Evolutionary conservation across 1,140 invertebrate species (phyloP).

Genomic region (Lordiphosa clarofinis): DNA sequence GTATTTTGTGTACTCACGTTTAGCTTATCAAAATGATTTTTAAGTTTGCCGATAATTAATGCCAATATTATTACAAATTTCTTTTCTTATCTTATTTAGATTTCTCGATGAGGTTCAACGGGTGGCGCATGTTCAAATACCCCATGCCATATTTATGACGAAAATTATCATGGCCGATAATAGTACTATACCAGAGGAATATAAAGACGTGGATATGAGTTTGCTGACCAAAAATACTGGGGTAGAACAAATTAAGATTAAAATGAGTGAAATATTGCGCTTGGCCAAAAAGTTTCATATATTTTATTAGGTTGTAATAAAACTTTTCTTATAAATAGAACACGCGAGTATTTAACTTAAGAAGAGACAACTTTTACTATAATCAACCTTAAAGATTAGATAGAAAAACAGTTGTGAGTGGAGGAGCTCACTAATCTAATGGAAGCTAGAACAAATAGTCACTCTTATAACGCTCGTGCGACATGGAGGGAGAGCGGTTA

Average conservation of each 20-base stretch:
- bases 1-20: too few relatives aligned
- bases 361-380: too few relatives aligned
- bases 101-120: slow-evolving; percentile 59
- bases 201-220: slow-evolving; percentile 58
- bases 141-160: slow-evolving; percentile 69
- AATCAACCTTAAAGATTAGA: too few relatives aligned
- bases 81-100: slow-evolving; percentile 20
- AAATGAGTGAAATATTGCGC: slow-evolving; percentile 54
- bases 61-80: neutral
- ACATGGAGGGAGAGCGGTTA: slow-evolving; percentile 36
- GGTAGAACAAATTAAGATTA: slow-evolving; percentile 31
- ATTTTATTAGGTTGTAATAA: slow-evolving; percentile 34
- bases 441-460: slow-evolving; percentile 6
- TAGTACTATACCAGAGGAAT: slow-evolving; percentile 59
- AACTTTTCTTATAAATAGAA: too few relatives aligned
- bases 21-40: slow-evolving; percentile 1
- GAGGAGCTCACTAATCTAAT: too few relatives aligned
- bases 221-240: slow-evolving; percentile 56
- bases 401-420: too few relatives aligned
- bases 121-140: slow-evolving; percentile 53
- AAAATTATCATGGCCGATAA: slow-evolving; percentile 65
- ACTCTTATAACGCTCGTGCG: slow-evolving; percentile 2
- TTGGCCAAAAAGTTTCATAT: slow-evolving; percentile 58
- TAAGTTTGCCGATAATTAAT: too few relatives aligned
- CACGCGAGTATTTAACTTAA: too few relatives aligned